Evolutionary conservation across 2,888 invertebrate genomes (phyloP), one percentile per base, ranked within the genome.

Genomic region (Eristalis pertinax): DNA sequence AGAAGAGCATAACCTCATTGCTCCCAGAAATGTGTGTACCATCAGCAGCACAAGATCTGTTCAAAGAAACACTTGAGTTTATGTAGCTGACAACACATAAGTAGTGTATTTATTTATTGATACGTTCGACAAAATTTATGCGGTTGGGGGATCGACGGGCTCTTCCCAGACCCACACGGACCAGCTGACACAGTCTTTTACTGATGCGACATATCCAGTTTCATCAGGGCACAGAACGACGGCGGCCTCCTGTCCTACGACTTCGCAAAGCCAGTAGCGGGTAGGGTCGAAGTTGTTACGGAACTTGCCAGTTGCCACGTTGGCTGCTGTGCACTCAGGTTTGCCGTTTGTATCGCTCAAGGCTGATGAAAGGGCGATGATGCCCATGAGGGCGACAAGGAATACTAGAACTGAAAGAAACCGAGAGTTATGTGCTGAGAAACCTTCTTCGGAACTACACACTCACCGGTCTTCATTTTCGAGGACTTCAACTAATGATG

Each of bases 281-380:
- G 91, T 90, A 8, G 92, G 84, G 76, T 91, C 91, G 89, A 89
- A 91, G 68, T 89, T 89, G 63, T 92, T 89, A 4, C 91, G 91
- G 75, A 90, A 91, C 22, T 89, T 67, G 0, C 60, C 80, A 41
- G 89, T 90, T 11, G 82, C 70, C 2, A 91, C 50, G 67, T 91
- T 92, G 19, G 74, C 83, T 29, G 84, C 77, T 2, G 91, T 90
- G 81, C 91, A 91, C 0, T 74, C 82, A 0, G 92, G 92, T 70
- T 90, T 86, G 0, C 92, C 91, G 84, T 90, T 80, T 38, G 83
- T 62, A 15, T 85, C 4, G 15, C 63, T 69, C 29, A 76, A 81
- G 32, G 73, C 84, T 15, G 78, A 76, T 29, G 84, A 78, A 4
- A 63, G 56, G 41, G 89, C 87, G 62, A 90, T 64, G 15, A 90